Base-by-base conservation (phyloP, 2,797 vertebrate genomes). In the Phyllotis vaccarum region DNA sequence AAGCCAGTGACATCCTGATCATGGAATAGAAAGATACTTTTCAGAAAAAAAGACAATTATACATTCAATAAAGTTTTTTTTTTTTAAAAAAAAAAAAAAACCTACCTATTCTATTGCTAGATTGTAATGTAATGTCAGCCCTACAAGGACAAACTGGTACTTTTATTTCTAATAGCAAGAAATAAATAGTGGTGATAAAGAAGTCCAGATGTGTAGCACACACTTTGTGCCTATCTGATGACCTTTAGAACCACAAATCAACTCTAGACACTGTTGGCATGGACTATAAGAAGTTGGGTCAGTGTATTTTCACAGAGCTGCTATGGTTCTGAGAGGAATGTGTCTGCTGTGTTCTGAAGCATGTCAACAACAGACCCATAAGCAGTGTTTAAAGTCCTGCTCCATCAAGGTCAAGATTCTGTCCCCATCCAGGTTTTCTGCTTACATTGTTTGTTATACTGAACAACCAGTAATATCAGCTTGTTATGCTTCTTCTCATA, bases 91-190 rank as follows among this genome's bases (percentile, higher is more conserved):
- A n/a, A 49, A 49, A 49, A 49, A 22, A 91, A 95, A 91, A 66
- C 14, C 4, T 62, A 7, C n/a, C 34, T 58, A 27, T 89, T 21
- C 6, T 60, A 13, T 49, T 64, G 40, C 10, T 64, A 5, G 40
- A 52, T 87, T 93, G 6, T 86, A 90, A 16, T 93, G 6, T 86
- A 90, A 16, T 6, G 22, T 34, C 43, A 12, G 0, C 12, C 56
- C n/a, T 43, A 72, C 5, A 43, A 93, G 79, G 76, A 34, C 37
- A 80, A 6, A 76, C 13, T 46, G 52, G 6, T 43, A 3, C 58
- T 96, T 94, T 89, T 5, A 62, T 75, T 78, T 46, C 40, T 91
- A 87, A 72, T 37, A 85, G n/a, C 12, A 70, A 68, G 37, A 83
- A 86, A 10, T 29, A 66, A 89, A 43, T 17, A 46, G 68, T 2